A percentile compares a stretch with the other conserved stretches of the same genome.
phyloP scores from a whole-genome alignment of 1,140 invertebrate species.

The Cotesia typhae region DNA sequence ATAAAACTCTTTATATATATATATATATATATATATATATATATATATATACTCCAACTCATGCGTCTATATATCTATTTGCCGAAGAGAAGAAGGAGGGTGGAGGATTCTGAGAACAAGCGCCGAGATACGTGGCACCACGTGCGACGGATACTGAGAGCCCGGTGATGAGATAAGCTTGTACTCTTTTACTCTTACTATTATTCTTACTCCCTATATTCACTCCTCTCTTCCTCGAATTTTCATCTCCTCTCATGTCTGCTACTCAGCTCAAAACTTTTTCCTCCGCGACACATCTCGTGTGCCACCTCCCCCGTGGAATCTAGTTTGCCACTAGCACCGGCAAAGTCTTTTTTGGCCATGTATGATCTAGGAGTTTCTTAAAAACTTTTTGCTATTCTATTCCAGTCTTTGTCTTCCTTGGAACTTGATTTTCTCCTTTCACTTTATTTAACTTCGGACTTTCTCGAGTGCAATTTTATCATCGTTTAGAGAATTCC shows the following conservation, averaged over 20 bases:
- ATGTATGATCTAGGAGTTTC: conserved; percentile 5
- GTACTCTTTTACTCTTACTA: conserved; percentile 41
- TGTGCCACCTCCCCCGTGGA: conserved; percentile 8
- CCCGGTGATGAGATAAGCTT: conserved; percentile 22
- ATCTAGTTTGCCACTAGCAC: conserved; percentile 17
- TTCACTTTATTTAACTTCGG: conserved; percentile 17
- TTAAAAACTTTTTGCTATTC: conserved; percentile 10
- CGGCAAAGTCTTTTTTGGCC: conserved; percentile 16
- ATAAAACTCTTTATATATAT: background rate
- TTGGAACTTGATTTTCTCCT: background rate
- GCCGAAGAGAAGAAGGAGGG: conserved; percentile 20
- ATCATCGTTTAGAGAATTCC: conserved; percentile 34
- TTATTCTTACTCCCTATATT: too few species aligned
- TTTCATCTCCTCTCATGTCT: conserved; percentile 39
- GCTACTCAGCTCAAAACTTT: conserved; percentile 8
- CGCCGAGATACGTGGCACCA: conserved; percentile 48
- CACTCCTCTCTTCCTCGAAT: conserved; percentile 39
- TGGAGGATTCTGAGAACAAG: conserved; percentile 36
- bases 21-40: background rate
- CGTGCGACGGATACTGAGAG: conserved; percentile 38
- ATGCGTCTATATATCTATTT: conserved; percentile 36
- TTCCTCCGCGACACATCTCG: conserved; percentile 28
- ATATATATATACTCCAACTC: background rate
- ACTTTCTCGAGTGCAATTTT: conserved; percentile 48
- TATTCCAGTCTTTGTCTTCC: conserved; percentile 3